Evolutionary conservation across 2,888 invertebrate species (phyloP).

Genomic region (Neria commutata): DNA sequence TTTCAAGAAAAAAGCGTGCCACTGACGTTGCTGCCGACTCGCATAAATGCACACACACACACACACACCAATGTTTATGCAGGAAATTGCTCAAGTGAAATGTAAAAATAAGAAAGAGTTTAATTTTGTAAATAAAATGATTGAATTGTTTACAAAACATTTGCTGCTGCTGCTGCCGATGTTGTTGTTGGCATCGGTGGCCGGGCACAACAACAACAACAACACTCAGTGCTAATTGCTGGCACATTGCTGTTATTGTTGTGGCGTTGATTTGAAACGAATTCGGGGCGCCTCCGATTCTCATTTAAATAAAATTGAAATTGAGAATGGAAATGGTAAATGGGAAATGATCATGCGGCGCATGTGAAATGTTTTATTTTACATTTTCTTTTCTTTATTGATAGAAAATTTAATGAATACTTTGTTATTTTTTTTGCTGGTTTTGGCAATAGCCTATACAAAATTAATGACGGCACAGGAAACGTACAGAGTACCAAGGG

Average conservation of each 20-base stretch:
- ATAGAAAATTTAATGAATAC: no score
- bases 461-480: no score
- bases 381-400: no score
- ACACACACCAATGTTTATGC: no score
- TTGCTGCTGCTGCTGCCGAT: conserved; percentile 16
- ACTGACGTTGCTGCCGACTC: no score
- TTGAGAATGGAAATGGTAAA: not conserved
- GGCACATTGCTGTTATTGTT: not conserved
- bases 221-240: not conserved
- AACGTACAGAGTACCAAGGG: no score
- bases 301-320: not conserved
- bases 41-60: no score
- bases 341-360: no score
- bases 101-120: not conserved
- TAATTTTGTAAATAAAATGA: conserved; percentile 11
- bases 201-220: not conserved
- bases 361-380: no score
- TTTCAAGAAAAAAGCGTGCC: not conserved
- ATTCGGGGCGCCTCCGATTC: not conserved
- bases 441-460: no score
- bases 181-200: conserved; percentile 14
- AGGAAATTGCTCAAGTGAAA: no score
- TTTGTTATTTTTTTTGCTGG: no score
- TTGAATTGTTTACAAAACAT: conserved; percentile 21
- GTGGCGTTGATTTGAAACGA: not conserved